phyloP scores from a whole-genome alignment of 2,888 invertebrate genomes.

The Acanthoscelides obtectus region DNA sequence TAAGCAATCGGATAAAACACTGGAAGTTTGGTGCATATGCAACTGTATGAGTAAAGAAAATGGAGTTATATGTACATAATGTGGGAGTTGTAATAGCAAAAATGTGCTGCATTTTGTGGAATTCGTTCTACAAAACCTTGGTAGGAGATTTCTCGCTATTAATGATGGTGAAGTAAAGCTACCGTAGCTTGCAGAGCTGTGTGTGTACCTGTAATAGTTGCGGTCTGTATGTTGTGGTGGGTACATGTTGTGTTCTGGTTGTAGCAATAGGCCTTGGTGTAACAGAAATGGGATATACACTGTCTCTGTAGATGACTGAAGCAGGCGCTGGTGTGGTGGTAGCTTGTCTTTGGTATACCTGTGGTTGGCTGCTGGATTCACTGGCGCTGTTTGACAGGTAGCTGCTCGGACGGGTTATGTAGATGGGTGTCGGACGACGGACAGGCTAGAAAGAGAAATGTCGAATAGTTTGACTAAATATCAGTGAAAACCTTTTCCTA shows the following conservation, averaged over 20 bases:
- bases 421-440: conserved; percentile 44
- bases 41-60: too few species aligned
- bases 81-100: too few species aligned
- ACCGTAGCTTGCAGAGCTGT: too few species aligned
- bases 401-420: conserved; percentile 37
- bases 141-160: too few species aligned
- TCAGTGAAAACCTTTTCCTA: too few species aligned
- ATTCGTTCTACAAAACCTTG: too few species aligned
- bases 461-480: not conserved
- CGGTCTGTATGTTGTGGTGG: conserved; percentile 64
- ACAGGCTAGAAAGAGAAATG: conserved; percentile 29
- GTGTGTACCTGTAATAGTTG: conserved; percentile 51
- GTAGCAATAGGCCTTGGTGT: conserved; percentile 50
- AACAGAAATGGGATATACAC: conserved; percentile 54
- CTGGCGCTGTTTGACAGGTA: not conserved
- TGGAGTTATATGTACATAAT: too few species aligned
- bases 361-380: conserved; percentile 7
- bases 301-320: conserved; percentile 41
- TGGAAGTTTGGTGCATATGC: too few species aligned
- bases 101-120: too few species aligned
- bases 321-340: conserved; percentile 51
- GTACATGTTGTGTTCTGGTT: conserved; percentile 49
- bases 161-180: too few species aligned
- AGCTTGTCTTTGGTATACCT: conserved; percentile 39
- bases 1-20: too few species aligned